A percentile compares a stretch with the other conserved stretches of the same genome.
Evolutionary conservation across 2,888 invertebrate genomes (phyloP).

Genomic region (Pyrocoelia pectoralis): DNA sequence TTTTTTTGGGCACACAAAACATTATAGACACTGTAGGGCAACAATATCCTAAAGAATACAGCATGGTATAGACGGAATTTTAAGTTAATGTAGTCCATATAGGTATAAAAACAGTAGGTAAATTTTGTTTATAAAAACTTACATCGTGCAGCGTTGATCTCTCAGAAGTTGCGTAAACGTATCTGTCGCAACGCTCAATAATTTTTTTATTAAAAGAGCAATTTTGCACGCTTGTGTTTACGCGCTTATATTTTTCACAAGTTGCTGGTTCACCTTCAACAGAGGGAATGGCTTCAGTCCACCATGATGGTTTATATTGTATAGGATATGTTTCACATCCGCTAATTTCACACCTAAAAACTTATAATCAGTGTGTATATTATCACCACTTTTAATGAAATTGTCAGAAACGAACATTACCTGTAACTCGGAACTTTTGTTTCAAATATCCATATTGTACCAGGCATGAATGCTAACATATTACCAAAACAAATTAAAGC

Average conservation of each 20-base stretch:
- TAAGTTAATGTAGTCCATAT: no score
- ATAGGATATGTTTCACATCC: neutral
- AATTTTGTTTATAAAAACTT: conserved; percentile 25
- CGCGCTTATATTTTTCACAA: neutral
- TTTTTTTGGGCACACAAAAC: no score
- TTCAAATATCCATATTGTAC: conserved; percentile 69
- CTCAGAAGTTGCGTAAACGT: conserved; percentile 38
- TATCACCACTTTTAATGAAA: no score
- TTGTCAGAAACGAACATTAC: neutral
- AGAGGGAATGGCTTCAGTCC: neutral
- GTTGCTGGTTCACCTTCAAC: neutral
- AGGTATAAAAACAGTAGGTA: no score
- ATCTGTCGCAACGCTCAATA: conserved; percentile 54
- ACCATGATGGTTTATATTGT: neutral
- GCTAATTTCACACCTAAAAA: neutral
- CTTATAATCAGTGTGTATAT: neutral
- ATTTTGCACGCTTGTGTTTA: neutral
- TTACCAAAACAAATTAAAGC: conserved; percentile 67
- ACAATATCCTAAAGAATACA: no score
- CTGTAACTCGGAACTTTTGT: neutral
- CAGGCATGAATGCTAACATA: conserved; percentile 70
- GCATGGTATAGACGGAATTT: no score
- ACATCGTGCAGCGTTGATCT: conserved; percentile 40
- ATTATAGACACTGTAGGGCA: no score
- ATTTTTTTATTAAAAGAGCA: neutral